phyloP scores from a whole-genome alignment of 1,140 invertebrate genomes.

The Papilio glaucus region DNA sequence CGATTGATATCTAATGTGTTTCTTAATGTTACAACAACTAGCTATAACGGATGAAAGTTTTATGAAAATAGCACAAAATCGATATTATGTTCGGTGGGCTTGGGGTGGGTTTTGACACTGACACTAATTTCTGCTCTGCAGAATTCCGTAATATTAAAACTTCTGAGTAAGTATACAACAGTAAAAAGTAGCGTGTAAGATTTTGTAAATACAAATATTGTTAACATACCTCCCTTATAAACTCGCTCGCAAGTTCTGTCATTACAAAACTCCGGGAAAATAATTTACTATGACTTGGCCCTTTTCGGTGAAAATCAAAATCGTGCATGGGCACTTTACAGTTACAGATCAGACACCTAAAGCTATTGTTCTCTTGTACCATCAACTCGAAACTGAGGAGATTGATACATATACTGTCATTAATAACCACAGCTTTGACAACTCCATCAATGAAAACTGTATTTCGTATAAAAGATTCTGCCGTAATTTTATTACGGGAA shows the following conservation, averaged over 20 bases:
- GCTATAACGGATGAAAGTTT: too few relatives aligned
- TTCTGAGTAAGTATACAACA: too few relatives aligned
- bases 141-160: too few relatives aligned
- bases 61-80: too few relatives aligned
- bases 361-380: neutral
- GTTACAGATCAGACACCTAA: conserved; percentile 29
- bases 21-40: too few relatives aligned
- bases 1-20: too few relatives aligned
- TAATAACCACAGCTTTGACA: neutral
- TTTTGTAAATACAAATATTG: neutral
- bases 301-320: conserved; percentile 3
- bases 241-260: conserved; percentile 36
- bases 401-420: conserved; percentile 8
- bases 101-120: too few relatives aligned
- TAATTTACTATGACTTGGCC: neutral
- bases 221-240: conserved; percentile 45
- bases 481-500: neutral
- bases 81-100: too few relatives aligned
- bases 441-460: neutral
- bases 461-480: neutral
- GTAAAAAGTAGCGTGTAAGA: too few relatives aligned
- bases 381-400: neutral
- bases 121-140: too few relatives aligned
- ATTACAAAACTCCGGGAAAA: conserved; percentile 25
- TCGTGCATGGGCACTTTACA: neutral